Evolutionary conservation across 1,140 invertebrate species (phyloP), one percentile per base, ranked within the genome.

Genomic region (Campodea augens): DNA sequence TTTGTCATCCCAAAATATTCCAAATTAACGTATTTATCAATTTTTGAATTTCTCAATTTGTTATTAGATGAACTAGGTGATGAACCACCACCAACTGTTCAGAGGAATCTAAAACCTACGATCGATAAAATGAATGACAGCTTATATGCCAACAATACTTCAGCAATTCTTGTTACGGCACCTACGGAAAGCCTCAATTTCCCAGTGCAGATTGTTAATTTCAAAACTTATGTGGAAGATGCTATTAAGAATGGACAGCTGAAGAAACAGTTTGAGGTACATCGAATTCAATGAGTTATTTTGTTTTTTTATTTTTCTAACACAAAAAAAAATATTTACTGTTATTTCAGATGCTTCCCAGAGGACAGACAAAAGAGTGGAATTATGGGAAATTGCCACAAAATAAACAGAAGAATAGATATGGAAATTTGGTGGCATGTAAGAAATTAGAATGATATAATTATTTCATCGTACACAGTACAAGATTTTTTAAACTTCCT

Each of bases 341-440:
- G 27, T 7, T 7, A 15, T 32, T 32, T 32, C 27, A 32, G 27
- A 15, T 32, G 27, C 27, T 32, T 32, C 27, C 27, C 27, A 32
- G 15, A 32, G 27, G 27, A 32, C 27, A 32, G 27, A 15, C 27
- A 7, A 15, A 32, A 15, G 15, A 7, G 7, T 32, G 7, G 7
- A 7, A 32, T 7, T 32, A 32, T 32, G 27, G 27, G 27, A 32
- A 32, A 32, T 15, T 7, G 7, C 57, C 57, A 19, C 64, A 68
- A 49, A 72, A 73, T 54, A 59, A 61, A 50, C 46, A 54, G 3
- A 71, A 70, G 51, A 72, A 72, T 57, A 54, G 69, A 51, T 72
- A 69, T 53, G 66, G 66, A 51, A 71, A 73, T 56, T 67, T 73
- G 25, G 55, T 72, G 24, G 70, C 70, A 44, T 72, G 64, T 67